Evolutionary conservation across 1,140 invertebrate genomes (phyloP), one percentile per base, ranked within the genome.

Genomic region (Hermetia illucens): DNA sequence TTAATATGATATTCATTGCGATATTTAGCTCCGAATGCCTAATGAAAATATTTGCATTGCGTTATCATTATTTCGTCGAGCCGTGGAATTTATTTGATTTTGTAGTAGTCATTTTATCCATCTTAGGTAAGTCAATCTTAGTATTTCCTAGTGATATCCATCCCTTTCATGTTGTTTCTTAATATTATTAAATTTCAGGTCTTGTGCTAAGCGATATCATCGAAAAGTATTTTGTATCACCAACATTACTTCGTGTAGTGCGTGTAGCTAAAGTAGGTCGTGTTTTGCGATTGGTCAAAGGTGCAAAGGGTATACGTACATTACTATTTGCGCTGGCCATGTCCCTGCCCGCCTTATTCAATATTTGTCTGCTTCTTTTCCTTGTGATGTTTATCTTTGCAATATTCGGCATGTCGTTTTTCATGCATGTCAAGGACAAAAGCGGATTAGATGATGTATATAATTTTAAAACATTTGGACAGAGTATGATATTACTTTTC

Each of bases 11-110:
- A 70, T 98, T 98, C 71, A 96, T 98, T 65, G 86, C 87, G 62
- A 89, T 98, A 72, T 98, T 98, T 72, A 91, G 86, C 63, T 77
- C 82, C 49, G 94, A 98, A 75, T 96, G 92, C 73, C 74, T 93
- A 57, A 77, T 96, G 67, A 98, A 98, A 76, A 81, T 96, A 57
- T 89, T 96, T 65, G 92, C 90, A 42, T 77, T 97, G 52, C 76
- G 93, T 54, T 92, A 88, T 70, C 85, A 95, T 71, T 98, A 96
- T 72, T 97, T 98, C 74, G 92, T 90, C 65, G 89, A 96, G 68
- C 92, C 93, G 41, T 98, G 94, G 94, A 98, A 98, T 72, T 75
- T 97, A 51, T 98, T 98, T 74, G 94, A 98, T 76, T 93, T 95
- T 71, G 85, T 95, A 56, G 91, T 98, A 62, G 93, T 98, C 57